Conservation (phyloP, 2,113 vertebrate genomes). For the Oryzias woworae region DNA sequence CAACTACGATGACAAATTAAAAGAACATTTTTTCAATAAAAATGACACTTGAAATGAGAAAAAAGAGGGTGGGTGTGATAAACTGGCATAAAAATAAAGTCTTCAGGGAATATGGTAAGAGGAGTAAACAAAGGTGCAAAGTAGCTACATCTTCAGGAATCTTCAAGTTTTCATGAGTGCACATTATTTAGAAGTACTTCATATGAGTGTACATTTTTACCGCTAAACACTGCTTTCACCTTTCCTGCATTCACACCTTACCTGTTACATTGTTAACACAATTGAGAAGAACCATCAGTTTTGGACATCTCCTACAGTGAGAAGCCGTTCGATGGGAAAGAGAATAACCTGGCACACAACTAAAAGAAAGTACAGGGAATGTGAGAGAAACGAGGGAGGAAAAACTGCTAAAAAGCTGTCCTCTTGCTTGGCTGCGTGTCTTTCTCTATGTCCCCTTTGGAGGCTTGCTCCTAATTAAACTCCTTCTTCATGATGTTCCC, state of each 20-base stretch:
- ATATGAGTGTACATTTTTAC: background rate
- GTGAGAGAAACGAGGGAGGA: constrained; percentile 18
- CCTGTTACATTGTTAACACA: background rate
- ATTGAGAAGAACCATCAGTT: constrained; percentile 2
- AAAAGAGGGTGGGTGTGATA: constrained; percentile 12
- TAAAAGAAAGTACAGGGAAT: constrained; percentile 16
- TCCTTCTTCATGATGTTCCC: constrained; percentile 78
- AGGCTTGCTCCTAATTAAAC: constrained; percentile 83
- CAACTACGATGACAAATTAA: constrained; percentile 25
- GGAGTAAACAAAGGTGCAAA: constrained; percentile 34
- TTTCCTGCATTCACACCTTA: background rate
- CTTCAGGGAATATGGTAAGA: constrained; percentile 51
- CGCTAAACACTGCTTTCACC: background rate
- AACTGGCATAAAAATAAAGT: background rate
- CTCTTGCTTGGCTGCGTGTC: constrained; percentile 64
- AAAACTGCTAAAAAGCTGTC: constrained; percentile 51
- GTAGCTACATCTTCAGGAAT: too few relatives aligned
- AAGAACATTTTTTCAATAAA: constrained; percentile 31
- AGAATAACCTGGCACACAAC: background rate
- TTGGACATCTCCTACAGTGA: background rate
- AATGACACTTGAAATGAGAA: constrained; percentile 1
- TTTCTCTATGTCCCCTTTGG: constrained; percentile 73
- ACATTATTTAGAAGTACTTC: background rate
- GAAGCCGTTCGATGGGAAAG: background rate
- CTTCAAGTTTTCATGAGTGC: too few relatives aligned